Conservation (phyloP, 2,113 vertebrate species). For the Asarcornis scutulata region DNA sequence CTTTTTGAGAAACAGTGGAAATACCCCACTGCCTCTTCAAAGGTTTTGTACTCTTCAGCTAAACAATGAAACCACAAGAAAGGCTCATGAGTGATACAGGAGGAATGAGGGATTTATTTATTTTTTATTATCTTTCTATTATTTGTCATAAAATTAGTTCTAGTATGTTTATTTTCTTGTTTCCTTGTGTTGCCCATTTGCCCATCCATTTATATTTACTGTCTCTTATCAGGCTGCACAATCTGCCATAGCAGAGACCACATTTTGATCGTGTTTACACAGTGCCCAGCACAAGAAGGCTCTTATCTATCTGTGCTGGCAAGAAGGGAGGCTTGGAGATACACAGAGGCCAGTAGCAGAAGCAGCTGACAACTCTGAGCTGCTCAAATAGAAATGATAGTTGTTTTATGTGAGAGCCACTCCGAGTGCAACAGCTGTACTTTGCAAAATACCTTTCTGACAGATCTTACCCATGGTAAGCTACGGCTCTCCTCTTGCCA, state of each 20-base stretch:
- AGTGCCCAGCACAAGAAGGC: not conserved
- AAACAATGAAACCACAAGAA: not conserved
- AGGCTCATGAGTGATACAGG: not conserved
- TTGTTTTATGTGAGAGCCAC: not conserved
- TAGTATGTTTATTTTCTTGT: not conserved
- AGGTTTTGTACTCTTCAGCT: not conserved
- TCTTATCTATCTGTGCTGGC: not conserved
- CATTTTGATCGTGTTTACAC: not conserved
- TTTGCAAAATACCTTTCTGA: not conserved
- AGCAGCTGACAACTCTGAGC: not conserved
- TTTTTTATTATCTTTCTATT: not conserved
- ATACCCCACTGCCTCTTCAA: not conserved
- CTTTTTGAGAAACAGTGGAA: not conserved
- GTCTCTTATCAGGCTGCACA: not conserved
- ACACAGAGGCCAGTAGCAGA: fast-evolving
- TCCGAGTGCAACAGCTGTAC: not conserved
- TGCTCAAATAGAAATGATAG: not conserved
- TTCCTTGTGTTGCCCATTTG: not conserved
- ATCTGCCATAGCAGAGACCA: not conserved
- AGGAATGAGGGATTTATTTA: not conserved
- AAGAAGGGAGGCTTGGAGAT: not conserved
- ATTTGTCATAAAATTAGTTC: not conserved
- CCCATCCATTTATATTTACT: not conserved
- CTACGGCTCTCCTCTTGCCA: not conserved
- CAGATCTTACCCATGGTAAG: not conserved